These are phyloP conservation scores for Aphelocoma californica DNA, from an alignment of 2,797 vertebrate species.

Conservation along the genomic window DNA sequence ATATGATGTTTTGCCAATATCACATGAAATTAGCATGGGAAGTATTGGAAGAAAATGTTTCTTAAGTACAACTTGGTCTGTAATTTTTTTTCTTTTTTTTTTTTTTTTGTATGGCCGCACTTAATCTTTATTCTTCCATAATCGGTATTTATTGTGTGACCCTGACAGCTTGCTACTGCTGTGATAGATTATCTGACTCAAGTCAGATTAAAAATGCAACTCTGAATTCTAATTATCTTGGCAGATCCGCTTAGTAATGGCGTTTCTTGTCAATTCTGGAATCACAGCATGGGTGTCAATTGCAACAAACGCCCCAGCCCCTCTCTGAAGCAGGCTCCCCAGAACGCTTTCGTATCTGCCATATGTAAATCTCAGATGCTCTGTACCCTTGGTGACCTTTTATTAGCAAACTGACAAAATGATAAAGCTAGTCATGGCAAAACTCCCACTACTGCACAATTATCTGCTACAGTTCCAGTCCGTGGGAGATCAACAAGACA, in stretches of 20 bases:
- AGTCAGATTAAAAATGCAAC: constrained; percentile 82
- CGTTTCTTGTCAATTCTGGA: constrained; percentile 81
- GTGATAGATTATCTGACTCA: constrained; percentile 85
- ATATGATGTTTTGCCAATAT: constrained; percentile 76
- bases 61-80: constrained; percentile 70
- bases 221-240: constrained; percentile 82
- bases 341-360: constrained; percentile 74
- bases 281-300: constrained; percentile 78
- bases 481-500: constrained; percentile 71
- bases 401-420: constrained; percentile 83
- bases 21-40: constrained; percentile 72
- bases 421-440: constrained; percentile 78
- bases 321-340: constrained; percentile 68
- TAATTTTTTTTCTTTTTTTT: neutral
- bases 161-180: constrained; percentile 82
- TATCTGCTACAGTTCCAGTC: constrained; percentile 70
- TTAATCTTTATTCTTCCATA: constrained; percentile 85
- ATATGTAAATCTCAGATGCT: constrained; percentile 79
- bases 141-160: constrained; percentile 84
- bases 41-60: constrained; percentile 75
- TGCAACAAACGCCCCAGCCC: constrained; percentile 62
- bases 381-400: constrained; percentile 77
- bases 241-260: constrained; percentile 79
- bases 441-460: constrained; percentile 74
- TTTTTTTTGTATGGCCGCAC: constrained; percentile 68